These are phyloP conservation scores for Falco novaeseelandiae DNA, from an alignment of 2,797 vertebrate species.

Conservation along the genomic window DNA sequence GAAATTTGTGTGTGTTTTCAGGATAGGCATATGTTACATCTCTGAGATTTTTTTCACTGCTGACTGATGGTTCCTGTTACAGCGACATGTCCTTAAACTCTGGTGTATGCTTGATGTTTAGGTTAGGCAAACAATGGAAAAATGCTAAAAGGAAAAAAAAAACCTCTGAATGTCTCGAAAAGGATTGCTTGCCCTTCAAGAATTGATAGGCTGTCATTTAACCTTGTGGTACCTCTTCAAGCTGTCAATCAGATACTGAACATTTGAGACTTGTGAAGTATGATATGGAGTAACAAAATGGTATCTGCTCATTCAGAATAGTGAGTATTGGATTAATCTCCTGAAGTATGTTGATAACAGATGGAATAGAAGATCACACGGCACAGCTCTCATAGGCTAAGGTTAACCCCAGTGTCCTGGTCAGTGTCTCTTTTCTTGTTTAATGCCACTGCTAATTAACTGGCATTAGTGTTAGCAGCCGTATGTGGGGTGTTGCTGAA, in stretches of 20 bases:
- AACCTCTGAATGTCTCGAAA: not conserved
- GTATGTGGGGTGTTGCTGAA: conserved; percentile 62
- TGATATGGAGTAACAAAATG: conserved; percentile 53
- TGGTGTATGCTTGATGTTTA: not conserved
- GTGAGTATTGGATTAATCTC: conserved; percentile 72
- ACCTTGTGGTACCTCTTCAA: conserved; percentile 53
- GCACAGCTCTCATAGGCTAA: conserved; percentile 69
- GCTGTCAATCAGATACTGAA: conserved; percentile 59
- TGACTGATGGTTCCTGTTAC: conserved; percentile 22
- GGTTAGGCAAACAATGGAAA: conserved; percentile 34
- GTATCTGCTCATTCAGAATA: conserved; percentile 72
- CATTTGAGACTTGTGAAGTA: conserved; percentile 56
- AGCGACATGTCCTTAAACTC: conserved; percentile 39
- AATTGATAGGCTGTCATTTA: conserved; percentile 63
- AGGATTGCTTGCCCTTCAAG: conserved; percentile 71
- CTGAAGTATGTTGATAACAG: conserved; percentile 77
- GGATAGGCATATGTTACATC: not conserved
- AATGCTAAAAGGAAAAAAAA: conserved; percentile 42
- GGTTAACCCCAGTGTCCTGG: conserved; percentile 73
- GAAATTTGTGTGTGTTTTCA: conserved; percentile 9
- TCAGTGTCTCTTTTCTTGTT: conserved; percentile 73
- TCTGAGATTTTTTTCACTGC: not conserved
- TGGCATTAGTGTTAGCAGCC: conserved; percentile 68
- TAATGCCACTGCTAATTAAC: conserved; percentile 77
- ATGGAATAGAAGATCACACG: conserved; percentile 75